Conservation (phyloP, 1,140 invertebrate species). For the Teleogryllus occipitalis region DNA sequence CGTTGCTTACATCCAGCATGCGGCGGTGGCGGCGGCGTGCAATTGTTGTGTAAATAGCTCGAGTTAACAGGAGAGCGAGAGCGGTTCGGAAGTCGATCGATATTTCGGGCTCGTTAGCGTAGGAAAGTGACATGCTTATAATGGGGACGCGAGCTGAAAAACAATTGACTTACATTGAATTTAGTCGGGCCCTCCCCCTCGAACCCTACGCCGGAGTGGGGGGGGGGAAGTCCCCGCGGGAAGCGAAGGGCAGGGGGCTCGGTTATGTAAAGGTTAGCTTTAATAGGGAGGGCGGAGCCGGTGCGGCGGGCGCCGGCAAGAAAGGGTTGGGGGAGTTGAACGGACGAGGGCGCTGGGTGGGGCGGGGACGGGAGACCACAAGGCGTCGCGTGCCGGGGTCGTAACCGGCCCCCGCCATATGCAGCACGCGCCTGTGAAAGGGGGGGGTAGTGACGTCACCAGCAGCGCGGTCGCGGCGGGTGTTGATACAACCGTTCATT, state of each 20-base stretch:
- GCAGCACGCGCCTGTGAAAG: too few species aligned
- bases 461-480: background rate
- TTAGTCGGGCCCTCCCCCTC: background rate
- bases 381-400: too few species aligned
- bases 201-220: background rate
- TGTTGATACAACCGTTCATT: constrained; percentile 9
- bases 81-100: background rate
- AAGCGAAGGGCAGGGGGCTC: background rate
- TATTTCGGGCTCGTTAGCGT: background rate
- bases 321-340: background rate
- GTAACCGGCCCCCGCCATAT: too few species aligned
- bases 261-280: constrained; percentile 11
- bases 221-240: too few species aligned
- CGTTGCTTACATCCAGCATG: too few species aligned
- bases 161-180: background rate
- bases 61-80: background rate
- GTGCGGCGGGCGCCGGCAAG: background rate
- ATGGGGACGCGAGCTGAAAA: background rate
- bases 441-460: background rate
- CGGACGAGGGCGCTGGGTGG: background rate
- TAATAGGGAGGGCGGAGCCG: background rate
- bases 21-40: too few species aligned
- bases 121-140: background rate
- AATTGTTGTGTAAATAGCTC: background rate
- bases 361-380: background rate